These are phyloP conservation scores for Ranitomeya variabilis DNA, from an alignment of 2,113 vertebrate genomes.

Conservation along the genomic window DNA sequence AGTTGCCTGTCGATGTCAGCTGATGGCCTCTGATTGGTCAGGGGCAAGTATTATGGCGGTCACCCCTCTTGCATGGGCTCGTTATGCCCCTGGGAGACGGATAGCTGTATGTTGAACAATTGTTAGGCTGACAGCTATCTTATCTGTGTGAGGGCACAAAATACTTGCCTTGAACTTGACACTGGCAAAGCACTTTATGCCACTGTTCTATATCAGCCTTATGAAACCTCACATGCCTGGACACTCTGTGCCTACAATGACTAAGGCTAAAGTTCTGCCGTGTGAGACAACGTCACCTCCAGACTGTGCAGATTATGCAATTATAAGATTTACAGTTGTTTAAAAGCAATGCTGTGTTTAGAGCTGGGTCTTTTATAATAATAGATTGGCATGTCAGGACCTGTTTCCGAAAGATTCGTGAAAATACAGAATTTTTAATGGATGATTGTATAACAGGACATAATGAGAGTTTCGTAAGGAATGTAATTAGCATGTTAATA, in stretches of 20 bases:
- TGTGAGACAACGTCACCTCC: neutral
- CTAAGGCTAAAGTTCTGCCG: slow-evolving; percentile 2
- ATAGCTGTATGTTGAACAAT: too few relatives aligned
- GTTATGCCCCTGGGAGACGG: too few relatives aligned
- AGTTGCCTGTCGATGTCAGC: too few relatives aligned
- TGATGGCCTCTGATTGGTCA: too few relatives aligned
- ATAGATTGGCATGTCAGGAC: slow-evolving; percentile 1
- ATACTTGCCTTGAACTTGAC: too few relatives aligned
- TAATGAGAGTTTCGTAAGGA: neutral
- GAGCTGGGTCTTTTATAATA: neutral
- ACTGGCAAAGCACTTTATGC: too few relatives aligned
- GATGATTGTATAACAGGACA: neutral
- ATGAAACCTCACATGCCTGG: neutral
- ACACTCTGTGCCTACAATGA: neutral
- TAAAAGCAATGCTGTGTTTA: neutral
- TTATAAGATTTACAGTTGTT: neutral
- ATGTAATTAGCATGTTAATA: neutral
- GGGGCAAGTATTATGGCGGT: too few relatives aligned
- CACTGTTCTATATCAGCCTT: too few relatives aligned
- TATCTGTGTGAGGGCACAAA: too few relatives aligned
- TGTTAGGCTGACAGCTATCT: too few relatives aligned
- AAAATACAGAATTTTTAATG: neutral
- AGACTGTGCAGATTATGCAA: slow-evolving; percentile 4
- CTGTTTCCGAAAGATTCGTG: neutral
- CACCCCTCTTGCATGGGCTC: too few relatives aligned